Percentiles rank a stretch among this genome's conserved stretches.
phyloP scores from a whole-genome alignment of 2,113 vertebrate species.

The Xyrauchen texanus region DNA sequence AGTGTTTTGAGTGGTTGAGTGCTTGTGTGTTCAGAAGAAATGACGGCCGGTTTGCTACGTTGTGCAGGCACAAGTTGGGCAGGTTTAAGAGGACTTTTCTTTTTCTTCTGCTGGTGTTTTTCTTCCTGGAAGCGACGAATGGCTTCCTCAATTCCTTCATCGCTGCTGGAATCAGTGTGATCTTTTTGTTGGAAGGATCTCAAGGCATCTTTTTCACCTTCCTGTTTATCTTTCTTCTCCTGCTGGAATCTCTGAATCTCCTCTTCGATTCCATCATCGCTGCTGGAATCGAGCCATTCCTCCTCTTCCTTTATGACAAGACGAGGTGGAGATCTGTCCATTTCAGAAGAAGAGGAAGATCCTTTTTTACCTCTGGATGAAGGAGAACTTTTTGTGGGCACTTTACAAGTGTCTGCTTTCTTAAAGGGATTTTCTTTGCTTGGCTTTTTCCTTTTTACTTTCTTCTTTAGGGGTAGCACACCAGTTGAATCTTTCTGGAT shows the following conservation, averaged over 20 bases:
- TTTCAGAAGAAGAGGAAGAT: constrained; percentile 37
- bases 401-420: constrained; percentile 56
- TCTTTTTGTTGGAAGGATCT: not conserved
- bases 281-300: constrained; percentile 57
- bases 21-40: constrained; percentile 50
- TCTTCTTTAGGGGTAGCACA: constrained; percentile 59
- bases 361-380: constrained; percentile 46
- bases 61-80: constrained; percentile 56
- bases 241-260: constrained; percentile 88
- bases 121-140: constrained; percentile 91
- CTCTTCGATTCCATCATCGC: constrained; percentile 83
- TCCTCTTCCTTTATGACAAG: constrained; percentile 56
- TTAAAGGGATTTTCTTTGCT: constrained; percentile 60
- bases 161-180: constrained; percentile 73
- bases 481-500: constrained; percentile 58
- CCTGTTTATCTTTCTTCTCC: constrained; percentile 71
- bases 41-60: constrained; percentile 47
- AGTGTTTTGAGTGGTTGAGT: constrained; percentile 61
- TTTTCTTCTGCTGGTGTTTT: constrained; percentile 67
- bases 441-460: constrained; percentile 64
- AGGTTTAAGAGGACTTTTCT: constrained; percentile 50
- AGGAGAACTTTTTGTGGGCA: constrained; percentile 44
- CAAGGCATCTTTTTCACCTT: constrained; percentile 20
- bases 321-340: constrained; percentile 49
- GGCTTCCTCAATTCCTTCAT: constrained; percentile 95